Conservation (phyloP, 2,797 vertebrate species). For the Chloroceryle amazona region DNA sequence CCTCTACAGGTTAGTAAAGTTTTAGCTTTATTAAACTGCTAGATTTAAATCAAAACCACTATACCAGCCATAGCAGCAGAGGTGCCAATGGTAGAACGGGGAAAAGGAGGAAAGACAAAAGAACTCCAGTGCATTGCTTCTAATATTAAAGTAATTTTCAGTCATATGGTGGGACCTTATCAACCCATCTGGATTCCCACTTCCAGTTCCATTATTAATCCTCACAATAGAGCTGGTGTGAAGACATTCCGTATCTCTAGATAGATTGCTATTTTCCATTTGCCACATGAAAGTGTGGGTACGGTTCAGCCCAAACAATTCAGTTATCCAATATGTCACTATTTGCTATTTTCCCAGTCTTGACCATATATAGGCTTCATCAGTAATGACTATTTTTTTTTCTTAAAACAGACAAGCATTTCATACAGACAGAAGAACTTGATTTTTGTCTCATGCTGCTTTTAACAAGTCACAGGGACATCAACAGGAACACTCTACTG, state of each 20-base stretch:
- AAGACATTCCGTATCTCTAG: neutral
- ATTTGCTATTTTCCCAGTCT: neutral
- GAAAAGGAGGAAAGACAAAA: neutral
- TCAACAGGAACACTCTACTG: neutral
- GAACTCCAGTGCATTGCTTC: neutral
- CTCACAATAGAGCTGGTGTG: neutral
- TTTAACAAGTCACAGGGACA: neutral
- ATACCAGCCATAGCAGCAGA: neutral
- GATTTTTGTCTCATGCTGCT: neutral
- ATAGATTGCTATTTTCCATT: neutral
- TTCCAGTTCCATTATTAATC: neutral
- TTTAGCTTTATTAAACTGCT: neutral
- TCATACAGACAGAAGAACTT: neutral
- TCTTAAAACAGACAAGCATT: neutral
- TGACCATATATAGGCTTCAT: neutral
- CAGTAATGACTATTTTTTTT: neutral
- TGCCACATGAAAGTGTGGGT: neutral
- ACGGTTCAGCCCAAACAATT: neutral
- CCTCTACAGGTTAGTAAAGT: neutral
- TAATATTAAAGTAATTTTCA: neutral
- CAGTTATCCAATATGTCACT: neutral
- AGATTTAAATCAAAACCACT: neutral
- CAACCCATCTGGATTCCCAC: neutral
- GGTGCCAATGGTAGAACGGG: neutral
- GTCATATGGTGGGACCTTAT: neutral